A percentile compares a stretch with the other conserved stretches of the same genome.
phyloP scores from a whole-genome alignment of 2,797 vertebrate genomes.

The Cercopithecus petaurista region DNA sequence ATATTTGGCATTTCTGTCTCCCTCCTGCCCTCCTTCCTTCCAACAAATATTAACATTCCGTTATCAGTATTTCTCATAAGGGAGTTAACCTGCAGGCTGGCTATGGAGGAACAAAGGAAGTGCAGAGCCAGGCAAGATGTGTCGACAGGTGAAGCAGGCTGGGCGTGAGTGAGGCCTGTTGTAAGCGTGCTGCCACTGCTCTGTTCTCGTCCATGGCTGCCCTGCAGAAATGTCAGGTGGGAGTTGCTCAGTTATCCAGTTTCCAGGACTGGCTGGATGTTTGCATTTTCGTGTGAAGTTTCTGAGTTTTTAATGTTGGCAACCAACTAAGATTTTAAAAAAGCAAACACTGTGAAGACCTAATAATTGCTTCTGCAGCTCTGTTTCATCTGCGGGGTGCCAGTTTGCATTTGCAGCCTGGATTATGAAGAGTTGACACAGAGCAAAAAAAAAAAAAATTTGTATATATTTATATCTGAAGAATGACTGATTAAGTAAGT shows the following conservation, averaged over 20 bases:
- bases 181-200: not conserved
- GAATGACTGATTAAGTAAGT: not conserved
- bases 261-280: not conserved
- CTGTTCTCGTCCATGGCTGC: not conserved
- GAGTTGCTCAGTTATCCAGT: not conserved
- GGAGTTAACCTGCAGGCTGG: not conserved
- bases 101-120: not conserved
- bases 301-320: not conserved
- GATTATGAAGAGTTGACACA: not conserved
- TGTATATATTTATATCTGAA: not conserved
- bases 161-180: not conserved
- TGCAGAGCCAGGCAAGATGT: not conserved
- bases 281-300: not conserved
- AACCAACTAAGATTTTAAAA: not conserved
- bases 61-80: not conserved
- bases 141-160: not conserved
- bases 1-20: not conserved
- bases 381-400: not conserved
- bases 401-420: not conserved
- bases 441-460: not conserved
- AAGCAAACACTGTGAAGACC: not conserved
- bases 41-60: not conserved
- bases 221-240: not conserved
- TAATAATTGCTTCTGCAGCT: not conserved
- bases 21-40: not conserved